phyloP scores from a whole-genome alignment of 1,140 invertebrate genomes.

The Drosophila eugracilis region DNA sequence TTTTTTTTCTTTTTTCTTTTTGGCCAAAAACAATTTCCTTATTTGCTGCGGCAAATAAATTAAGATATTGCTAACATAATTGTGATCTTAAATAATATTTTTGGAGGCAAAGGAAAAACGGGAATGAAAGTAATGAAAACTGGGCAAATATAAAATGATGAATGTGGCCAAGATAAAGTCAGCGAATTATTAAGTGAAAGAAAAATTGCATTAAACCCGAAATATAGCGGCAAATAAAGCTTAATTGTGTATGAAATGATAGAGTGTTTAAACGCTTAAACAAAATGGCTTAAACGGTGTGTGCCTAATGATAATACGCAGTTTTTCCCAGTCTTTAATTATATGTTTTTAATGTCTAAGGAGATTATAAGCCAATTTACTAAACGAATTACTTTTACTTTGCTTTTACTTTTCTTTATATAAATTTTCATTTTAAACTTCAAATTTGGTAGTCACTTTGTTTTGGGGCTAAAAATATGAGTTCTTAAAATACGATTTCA shows the following conservation, averaged over 20 bases:
- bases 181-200: constrained; percentile 12
- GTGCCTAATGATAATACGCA: neutral
- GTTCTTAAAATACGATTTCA: no score
- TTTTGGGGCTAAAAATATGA: no score
- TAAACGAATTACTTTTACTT: neutral
- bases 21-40: constrained; percentile 3
- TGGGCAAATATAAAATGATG: constrained; percentile 23
- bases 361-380: neutral
- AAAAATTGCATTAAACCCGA: neutral
- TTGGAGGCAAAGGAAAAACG: constrained; percentile 28
- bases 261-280: neutral
- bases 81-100: constrained; percentile 51
- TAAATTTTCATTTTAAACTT: neutral
- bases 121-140: constrained; percentile 3
- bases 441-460: no score
- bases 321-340: constrained; percentile 3
- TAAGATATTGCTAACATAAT: constrained; percentile 59
- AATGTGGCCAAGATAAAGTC: constrained; percentile 39
- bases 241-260: constrained; percentile 16
- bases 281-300: neutral
- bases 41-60: constrained; percentile 46
- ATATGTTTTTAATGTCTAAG: neutral
- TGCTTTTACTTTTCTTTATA: neutral
- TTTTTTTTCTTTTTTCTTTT: constrained; percentile 2
- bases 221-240: constrained; percentile 11